A percentile compares a stretch with the other conserved stretches of the same genome.
Conservation (phyloP, 2,797 vertebrate species). For the Sitta carolinensis region DNA sequence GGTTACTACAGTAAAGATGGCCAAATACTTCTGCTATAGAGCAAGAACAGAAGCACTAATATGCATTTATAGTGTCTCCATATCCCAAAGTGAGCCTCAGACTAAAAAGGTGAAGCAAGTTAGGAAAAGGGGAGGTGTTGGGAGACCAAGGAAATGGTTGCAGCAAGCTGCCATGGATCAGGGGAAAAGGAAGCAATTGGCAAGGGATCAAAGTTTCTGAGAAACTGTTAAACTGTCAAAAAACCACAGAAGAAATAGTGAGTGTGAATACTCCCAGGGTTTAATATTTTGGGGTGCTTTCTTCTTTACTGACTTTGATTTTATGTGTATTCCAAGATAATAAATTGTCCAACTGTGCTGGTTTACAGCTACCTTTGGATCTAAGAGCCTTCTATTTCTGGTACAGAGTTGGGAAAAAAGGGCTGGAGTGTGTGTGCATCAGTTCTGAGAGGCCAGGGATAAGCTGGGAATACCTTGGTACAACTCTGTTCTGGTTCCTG, state of each 20-base stretch:
- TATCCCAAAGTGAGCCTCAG: neutral
- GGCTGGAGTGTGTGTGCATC: neutral
- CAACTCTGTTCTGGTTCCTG: neutral
- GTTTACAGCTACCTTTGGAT: neutral
- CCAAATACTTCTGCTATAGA: neutral
- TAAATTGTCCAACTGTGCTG: neutral
- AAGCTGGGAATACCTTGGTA: neutral
- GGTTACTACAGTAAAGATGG: neutral
- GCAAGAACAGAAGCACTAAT: neutral
- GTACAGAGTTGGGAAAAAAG: neutral
- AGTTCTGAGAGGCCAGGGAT: neutral
- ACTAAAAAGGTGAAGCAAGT: neutral
- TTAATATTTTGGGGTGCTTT: conserved; percentile 5
- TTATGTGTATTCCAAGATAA: neutral
- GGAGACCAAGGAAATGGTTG: neutral
- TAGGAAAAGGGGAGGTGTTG: neutral
- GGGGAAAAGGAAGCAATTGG: neutral
- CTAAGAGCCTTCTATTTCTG: neutral
- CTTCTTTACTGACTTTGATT: neutral
- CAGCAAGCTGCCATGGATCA: neutral
- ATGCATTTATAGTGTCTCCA: neutral
- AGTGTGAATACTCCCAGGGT: neutral
- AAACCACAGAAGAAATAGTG: neutral
- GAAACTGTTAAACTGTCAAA: neutral
- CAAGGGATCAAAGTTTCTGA: conserved; percentile 6